Evolutionary conservation across 2,797 vertebrate genomes (phyloP).

Genomic region (Sphaeramia orbicularis): DNA sequence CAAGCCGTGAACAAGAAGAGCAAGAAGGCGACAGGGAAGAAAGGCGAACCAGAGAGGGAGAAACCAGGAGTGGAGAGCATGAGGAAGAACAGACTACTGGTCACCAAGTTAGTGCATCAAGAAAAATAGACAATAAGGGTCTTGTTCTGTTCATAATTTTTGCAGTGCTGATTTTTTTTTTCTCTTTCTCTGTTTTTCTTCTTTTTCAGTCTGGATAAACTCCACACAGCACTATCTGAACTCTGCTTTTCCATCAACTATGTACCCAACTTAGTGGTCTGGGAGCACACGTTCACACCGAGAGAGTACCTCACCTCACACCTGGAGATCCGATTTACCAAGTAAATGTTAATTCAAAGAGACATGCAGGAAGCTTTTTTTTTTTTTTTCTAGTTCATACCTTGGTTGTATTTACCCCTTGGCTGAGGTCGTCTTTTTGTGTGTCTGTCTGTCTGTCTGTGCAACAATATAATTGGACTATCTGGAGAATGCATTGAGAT

Average conservation of each 20-base stretch:
- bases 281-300: slow-evolving; percentile 98
- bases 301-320: slow-evolving; percentile 98
- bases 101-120: slow-evolving; percentile 82
- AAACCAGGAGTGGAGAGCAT: slow-evolving; percentile 99
- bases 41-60: slow-evolving; percentile 97
- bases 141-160: not conserved
- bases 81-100: slow-evolving; percentile 95
- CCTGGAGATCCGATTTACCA: slow-evolving; percentile 99
- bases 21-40: slow-evolving; percentile 96
- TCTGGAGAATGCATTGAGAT: too few relatives aligned
- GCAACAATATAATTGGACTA: too few relatives aligned
- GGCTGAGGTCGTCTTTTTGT: too few relatives aligned
- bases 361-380: too few relatives aligned
- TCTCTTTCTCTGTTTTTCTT: not conserved
- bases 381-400: not conserved
- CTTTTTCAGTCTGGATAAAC: slow-evolving; percentile 91
- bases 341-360: slow-evolving; percentile 84
- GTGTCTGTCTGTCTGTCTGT: too few relatives aligned
- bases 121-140: too few relatives aligned
- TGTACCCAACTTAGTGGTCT: slow-evolving; percentile 96
- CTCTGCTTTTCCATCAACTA: slow-evolving; percentile 99
- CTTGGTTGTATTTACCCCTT: too few relatives aligned
- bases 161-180: not conserved
- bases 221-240: slow-evolving; percentile 98
- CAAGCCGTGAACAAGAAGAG: slow-evolving; percentile 99